phyloP scores from a whole-genome alignment of 2,888 invertebrate species.

The Ariolimax columbianus region DNA sequence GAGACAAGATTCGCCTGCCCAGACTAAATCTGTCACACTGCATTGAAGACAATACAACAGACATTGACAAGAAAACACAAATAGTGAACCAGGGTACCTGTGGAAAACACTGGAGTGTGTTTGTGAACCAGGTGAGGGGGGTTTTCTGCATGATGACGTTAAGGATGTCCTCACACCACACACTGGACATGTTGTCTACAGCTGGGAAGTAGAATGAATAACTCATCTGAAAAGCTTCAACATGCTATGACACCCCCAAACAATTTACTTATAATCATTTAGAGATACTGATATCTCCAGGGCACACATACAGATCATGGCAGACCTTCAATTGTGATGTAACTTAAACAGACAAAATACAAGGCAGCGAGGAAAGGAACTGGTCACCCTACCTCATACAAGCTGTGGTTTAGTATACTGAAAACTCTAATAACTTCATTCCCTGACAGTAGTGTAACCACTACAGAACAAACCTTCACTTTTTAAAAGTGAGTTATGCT shows the following conservation, averaged over 20 bases:
- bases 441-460: too few species aligned
- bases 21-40: too few species aligned
- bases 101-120: constrained; percentile 94
- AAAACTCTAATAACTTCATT: too few species aligned
- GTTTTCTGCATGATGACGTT: constrained; percentile 94
- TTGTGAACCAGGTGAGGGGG: constrained; percentile 96
- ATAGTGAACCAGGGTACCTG: constrained; percentile 24
- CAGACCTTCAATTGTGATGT: too few species aligned
- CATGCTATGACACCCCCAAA: not conserved
- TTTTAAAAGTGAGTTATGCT: too few species aligned
- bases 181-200: constrained; percentile 83
- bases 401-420: too few species aligned
- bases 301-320: too few species aligned
- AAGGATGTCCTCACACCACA: constrained; percentile 93
- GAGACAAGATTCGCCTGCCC: too few species aligned
- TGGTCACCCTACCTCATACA: too few species aligned
- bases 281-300: not conserved
- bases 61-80: not conserved
- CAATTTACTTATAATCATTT: not conserved
- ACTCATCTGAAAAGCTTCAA: not conserved
- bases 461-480: too few species aligned
- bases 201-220: constrained; percentile 74
- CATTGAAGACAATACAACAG: not conserved
- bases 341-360: too few species aligned
- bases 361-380: too few species aligned